phyloP scores from a whole-genome alignment of 2,113 vertebrate species.

The Oryzias curvinotus region DNA sequence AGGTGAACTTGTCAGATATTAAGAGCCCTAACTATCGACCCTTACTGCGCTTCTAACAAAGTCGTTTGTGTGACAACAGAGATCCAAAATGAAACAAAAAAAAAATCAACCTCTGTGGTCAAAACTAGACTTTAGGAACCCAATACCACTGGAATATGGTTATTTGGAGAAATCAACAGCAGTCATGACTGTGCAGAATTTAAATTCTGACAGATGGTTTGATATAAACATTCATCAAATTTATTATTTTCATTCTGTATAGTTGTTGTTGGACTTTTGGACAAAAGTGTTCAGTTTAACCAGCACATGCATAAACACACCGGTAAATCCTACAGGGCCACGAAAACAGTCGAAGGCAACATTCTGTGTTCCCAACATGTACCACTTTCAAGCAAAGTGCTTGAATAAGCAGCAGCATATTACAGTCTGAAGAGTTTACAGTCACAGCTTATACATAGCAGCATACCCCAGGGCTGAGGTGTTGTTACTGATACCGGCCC shows the following conservation, averaged over 20 bases:
- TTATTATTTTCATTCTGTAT: background rate
- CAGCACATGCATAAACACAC: background rate
- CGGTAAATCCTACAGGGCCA: background rate
- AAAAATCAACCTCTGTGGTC: too few relatives aligned
- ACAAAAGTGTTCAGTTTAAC: background rate
- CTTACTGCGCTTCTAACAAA: slow-evolving; percentile 9
- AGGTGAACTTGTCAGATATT: background rate
- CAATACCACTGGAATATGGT: too few relatives aligned
- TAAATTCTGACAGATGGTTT: too few relatives aligned
- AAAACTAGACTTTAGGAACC: too few relatives aligned
- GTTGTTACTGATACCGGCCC: slow-evolving; percentile 63
- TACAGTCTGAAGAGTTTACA: slow-evolving; percentile 42
- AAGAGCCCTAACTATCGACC: slow-evolving; percentile 18
- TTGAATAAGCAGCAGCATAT: slow-evolving; percentile 52
- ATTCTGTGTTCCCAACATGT: slow-evolving; percentile 24
- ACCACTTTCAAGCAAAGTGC: slow-evolving; percentile 43
- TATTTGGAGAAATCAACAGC: too few relatives aligned
- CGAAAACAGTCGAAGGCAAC: slow-evolving; percentile 4
- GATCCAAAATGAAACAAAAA: background rate
- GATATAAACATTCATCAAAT: too few relatives aligned
- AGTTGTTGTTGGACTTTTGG: background rate
- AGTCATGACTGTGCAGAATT: too few relatives aligned
- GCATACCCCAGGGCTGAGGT: slow-evolving; percentile 57
- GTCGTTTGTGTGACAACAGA: slow-evolving; percentile 13
- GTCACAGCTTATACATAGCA: slow-evolving; percentile 70